A percentile compares a stretch with the other conserved stretches of the same genome.
Conservation (phyloP, 1,140 invertebrate species). For the Idris sp. region DNA sequence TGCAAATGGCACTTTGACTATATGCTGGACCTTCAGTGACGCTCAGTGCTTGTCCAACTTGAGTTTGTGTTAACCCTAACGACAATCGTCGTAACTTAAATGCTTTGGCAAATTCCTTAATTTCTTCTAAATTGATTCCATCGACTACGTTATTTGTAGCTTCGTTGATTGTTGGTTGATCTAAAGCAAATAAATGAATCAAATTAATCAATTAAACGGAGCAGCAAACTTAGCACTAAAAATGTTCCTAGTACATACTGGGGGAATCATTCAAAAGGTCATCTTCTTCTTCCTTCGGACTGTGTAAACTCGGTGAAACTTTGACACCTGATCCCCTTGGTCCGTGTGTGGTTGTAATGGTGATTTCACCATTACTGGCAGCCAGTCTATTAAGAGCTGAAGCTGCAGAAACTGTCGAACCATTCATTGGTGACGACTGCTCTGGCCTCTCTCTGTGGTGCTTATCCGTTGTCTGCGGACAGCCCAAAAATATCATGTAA, state of each 20-base stretch:
- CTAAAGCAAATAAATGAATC: conserved; percentile 80
- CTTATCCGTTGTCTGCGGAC: conserved; percentile 72
- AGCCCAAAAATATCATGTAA: conserved; percentile 25
- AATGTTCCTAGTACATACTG: conserved; percentile 82
- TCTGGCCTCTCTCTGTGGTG: conserved; percentile 76
- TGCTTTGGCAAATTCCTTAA: conserved; percentile 98
- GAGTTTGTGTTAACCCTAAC: conserved; percentile 96
- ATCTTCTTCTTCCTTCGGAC: conserved; percentile 77
- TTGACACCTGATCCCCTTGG: conserved; percentile 74
- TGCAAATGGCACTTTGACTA: conserved; percentile 99
- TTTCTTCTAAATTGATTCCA: conserved; percentile 97
- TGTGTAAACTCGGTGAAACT: conserved; percentile 74
- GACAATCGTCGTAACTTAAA: conserved; percentile 96
- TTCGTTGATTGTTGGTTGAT: conserved; percentile 94
- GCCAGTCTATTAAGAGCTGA: conserved; percentile 82
- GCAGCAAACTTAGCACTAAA: no score
- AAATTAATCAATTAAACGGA: conserved; percentile 1
- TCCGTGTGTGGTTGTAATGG: conserved; percentile 86
- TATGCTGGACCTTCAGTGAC: conserved; percentile 98
- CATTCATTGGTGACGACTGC: conserved; percentile 76
- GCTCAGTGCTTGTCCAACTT: conserved; percentile 95
- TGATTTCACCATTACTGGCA: conserved; percentile 86
- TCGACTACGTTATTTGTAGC: conserved; percentile 96
- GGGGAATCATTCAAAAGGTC: conserved; percentile 89
- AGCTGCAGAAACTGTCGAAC: conserved; percentile 75